Evolutionary conservation across 2,113 vertebrate species (phyloP).

Genomic region (Brachirus orientalis): DNA sequence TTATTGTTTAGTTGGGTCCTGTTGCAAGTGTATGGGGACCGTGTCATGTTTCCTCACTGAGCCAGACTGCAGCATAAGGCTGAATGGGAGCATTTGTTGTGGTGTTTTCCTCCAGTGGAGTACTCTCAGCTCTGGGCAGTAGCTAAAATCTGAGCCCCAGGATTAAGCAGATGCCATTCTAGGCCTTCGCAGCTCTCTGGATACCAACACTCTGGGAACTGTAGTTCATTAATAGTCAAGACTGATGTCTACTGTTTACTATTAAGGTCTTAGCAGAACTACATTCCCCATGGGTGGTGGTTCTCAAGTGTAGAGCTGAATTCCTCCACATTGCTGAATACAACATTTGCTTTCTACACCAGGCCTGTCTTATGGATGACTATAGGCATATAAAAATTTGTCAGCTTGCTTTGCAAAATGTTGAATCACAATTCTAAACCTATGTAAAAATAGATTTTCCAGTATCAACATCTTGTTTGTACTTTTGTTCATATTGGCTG

Average conservation of each 20-base stretch:
- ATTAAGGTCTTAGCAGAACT: slow-evolving; percentile 64
- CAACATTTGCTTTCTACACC: slow-evolving; percentile 31
- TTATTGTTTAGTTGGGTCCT: slow-evolving; percentile 24
- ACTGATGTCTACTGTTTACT: slow-evolving; percentile 76
- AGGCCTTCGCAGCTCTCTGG: slow-evolving; percentile 79
- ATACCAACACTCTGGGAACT: slow-evolving; percentile 77
- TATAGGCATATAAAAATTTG: slow-evolving; percentile 2
- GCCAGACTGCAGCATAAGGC: slow-evolving; percentile 3
- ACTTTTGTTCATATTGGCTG: background rate
- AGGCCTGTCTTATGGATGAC: slow-evolving; percentile 28
- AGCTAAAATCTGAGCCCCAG: slow-evolving; percentile 80
- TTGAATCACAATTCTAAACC: slow-evolving; percentile 1
- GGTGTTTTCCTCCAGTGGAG: slow-evolving; percentile 61
- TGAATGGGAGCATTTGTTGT: slow-evolving; percentile 64
- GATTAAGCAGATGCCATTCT: slow-evolving; percentile 83
- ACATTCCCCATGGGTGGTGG: slow-evolving; percentile 67
- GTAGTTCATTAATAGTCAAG: slow-evolving; percentile 79
- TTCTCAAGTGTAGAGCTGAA: slow-evolving; percentile 62
- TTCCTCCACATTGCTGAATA: slow-evolving; percentile 65
- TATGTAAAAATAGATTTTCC: no score
- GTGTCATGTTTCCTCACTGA: slow-evolving; percentile 36
- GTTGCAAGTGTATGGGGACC: slow-evolving; percentile 26
- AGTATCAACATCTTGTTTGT: background rate
- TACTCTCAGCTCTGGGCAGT: slow-evolving; percentile 69
- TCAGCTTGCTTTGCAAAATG: slow-evolving; percentile 7